Evolutionary conservation across 2,888 invertebrate species (phyloP), one percentile per base, ranked within the genome.

Genomic region (Tryphoninae sp.): DNA sequence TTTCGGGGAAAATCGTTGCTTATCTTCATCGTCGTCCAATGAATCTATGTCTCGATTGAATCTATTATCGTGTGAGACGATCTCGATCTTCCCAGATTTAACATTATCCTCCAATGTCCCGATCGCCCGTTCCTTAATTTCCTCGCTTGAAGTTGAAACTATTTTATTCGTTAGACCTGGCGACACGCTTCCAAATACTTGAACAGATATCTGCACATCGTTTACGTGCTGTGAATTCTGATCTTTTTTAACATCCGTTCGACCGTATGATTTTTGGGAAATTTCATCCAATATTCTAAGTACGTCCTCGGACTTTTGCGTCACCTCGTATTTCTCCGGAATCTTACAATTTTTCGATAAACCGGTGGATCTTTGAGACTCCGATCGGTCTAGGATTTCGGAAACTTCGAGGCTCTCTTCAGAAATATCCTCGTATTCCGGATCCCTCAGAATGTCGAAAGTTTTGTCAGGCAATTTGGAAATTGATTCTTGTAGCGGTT

Each of bases 351-450:
- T 84, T 65, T 88, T 89, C 22, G 87, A 86, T 8, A 80, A 72
- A 42, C 82, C 77, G 26, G 71, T 51, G 7, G 84, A 78, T 64
- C 81, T 86, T 4, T 87, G 84, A 0, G 84, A 83, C 51, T 89
- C 88, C 2, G 89, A 88, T 82, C 84, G 87, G 62, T 91, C 91
- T 22, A 91, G 87, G 68, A 92, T 92, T 82, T 91, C 90, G 0
- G 91, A 91, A 1, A 91, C 90, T 80, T 92, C 91, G 4, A 91
- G 85, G 65, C 91, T 91, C 64, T 92, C 92, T 61, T 92, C 92
- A 0, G 92, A 92, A 53, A 92, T 91, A 72, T 92, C 92, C 74
- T 91, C 91, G 69, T 91, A 92, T 16, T 91, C 91, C 0, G 91
- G 89, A 84, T 91, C 90, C 26, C 83, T 85, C 3, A 88, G 79